Conservation (phyloP, 2,888 invertebrate species). For the Folsomia manolachei region DNA sequence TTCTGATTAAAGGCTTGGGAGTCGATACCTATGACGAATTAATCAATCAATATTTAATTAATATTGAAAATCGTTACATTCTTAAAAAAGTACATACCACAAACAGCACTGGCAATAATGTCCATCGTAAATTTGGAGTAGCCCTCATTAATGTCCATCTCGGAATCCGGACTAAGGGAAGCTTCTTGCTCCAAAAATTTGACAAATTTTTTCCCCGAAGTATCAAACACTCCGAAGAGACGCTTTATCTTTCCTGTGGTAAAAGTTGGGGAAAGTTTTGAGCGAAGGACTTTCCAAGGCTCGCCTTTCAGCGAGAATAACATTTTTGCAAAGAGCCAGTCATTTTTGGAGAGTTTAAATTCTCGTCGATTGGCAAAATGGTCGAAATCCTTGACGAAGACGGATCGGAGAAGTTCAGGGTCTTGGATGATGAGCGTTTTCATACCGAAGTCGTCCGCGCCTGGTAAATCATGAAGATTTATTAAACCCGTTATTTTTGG, state of each 20-base stretch:
- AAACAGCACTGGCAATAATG: constrained; percentile 44
- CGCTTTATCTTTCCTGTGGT: constrained; percentile 29
- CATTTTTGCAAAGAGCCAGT: constrained; percentile 7
- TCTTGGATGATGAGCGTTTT: constrained; percentile 23
- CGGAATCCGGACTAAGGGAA: background rate
- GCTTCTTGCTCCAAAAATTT: constrained; percentile 9
- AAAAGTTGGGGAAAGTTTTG: constrained; percentile 26
- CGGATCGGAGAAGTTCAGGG: constrained; percentile 23
- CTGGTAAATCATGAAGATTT: too few relatives aligned
- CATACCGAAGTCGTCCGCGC: background rate
- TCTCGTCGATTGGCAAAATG: constrained; percentile 27
- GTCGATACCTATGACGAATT: too few relatives aligned
- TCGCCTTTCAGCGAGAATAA: constrained; percentile 15
- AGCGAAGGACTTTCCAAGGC: constrained; percentile 26
- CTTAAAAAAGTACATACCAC: too few relatives aligned
- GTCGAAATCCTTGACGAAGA: constrained; percentile 38
- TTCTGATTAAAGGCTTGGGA: constrained; percentile 51
- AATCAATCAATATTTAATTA: too few relatives aligned
- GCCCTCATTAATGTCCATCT: background rate
- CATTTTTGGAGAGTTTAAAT: background rate
- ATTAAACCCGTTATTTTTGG: too few relatives aligned
- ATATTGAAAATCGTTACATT: too few relatives aligned
- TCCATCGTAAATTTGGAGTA: constrained; percentile 25
- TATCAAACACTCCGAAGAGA: constrained; percentile 27
- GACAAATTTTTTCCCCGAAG: constrained; percentile 17